A percentile compares a stretch with the other conserved stretches of the same genome.
Conservation (phyloP, 1,140 invertebrate genomes). For the Frieseomelitta varia region DNA sequence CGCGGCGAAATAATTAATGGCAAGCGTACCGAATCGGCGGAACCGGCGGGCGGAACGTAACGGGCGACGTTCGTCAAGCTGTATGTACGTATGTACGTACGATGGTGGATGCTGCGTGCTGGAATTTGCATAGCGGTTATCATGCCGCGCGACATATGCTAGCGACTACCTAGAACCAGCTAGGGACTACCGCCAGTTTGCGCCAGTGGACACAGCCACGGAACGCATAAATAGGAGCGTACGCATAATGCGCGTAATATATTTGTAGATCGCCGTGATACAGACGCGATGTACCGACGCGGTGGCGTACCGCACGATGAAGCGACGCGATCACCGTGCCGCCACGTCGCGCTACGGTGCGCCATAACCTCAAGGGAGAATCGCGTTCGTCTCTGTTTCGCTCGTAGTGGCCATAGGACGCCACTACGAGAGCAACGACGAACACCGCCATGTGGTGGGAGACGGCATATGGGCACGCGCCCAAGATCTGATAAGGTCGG, state of each 20-base stretch:
- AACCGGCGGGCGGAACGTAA: slow-evolving; percentile 22
- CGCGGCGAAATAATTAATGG: slow-evolving; percentile 38
- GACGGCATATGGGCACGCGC: slow-evolving; percentile 79
- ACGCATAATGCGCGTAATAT: slow-evolving; percentile 73
- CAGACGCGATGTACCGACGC: not conserved
- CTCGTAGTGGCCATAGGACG: slow-evolving; percentile 28
- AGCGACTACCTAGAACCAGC: slow-evolving; percentile 24
- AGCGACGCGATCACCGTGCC: slow-evolving; percentile 40
- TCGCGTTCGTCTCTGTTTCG: slow-evolving; percentile 19
- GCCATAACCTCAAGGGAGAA: slow-evolving; percentile 30
- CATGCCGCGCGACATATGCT: slow-evolving; percentile 62
- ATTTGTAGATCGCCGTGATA: slow-evolving; percentile 75
- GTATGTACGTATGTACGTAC: too few species aligned
- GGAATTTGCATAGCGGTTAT: slow-evolving; percentile 71
- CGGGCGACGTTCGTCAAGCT: slow-evolving; percentile 34
- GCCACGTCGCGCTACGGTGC: not conserved
- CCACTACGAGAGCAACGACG: slow-evolving; percentile 48
- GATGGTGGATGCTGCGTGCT: slow-evolving; percentile 7
- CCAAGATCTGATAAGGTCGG: slow-evolving; percentile 75
- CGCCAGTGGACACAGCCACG: slow-evolving; percentile 57
- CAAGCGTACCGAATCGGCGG: not conserved
- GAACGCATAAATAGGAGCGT: slow-evolving; percentile 72
- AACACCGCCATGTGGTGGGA: slow-evolving; percentile 67
- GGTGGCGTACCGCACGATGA: slow-evolving; percentile 29
- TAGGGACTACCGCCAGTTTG: slow-evolving; percentile 48